Percentiles rank a stretch among this genome's conserved stretches.
These are phyloP conservation scores for Strigamia crassipes DNA, from an alignment of 2,888 invertebrate species.

Conservation along the genomic window DNA sequence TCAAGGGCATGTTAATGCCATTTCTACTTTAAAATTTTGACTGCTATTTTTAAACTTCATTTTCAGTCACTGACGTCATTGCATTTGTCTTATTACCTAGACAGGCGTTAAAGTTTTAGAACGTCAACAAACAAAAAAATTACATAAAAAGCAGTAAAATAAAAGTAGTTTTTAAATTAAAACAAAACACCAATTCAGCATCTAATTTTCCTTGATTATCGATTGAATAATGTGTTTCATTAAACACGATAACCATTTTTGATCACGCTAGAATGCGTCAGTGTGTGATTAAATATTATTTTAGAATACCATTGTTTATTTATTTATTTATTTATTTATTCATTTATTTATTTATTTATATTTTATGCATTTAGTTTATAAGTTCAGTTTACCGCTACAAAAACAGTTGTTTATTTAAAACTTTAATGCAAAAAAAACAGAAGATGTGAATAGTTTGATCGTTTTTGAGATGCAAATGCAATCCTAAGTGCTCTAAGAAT, in stretches of 20 bases:
- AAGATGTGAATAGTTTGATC: background rate
- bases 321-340: too few species aligned
- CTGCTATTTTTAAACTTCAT: slow-evolving; percentile 11
- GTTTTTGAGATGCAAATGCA: background rate
- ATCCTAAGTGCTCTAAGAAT: slow-evolving; percentile 20
- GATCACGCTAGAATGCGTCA: background rate
- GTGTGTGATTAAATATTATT: background rate
- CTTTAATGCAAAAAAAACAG: background rate
- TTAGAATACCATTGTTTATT: too few species aligned
- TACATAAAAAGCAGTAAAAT: background rate
- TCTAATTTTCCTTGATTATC: background rate
- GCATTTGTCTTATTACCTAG: background rate
- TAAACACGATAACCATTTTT: background rate
- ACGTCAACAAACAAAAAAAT: background rate
- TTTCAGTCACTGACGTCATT: background rate
- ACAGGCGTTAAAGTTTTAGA: background rate
- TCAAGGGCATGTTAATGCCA: background rate
- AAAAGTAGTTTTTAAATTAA: background rate
- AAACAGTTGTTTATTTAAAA: background rate
- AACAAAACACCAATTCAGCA: background rate
- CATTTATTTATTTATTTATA: too few species aligned
- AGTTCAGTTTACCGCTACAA: too few species aligned
- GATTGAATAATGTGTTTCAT: background rate
- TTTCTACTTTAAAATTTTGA: background rate
- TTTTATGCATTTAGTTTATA: too few species aligned